Conservation (phyloP, 1,140 invertebrate species). For the Drosophila lacteicornis region DNA sequence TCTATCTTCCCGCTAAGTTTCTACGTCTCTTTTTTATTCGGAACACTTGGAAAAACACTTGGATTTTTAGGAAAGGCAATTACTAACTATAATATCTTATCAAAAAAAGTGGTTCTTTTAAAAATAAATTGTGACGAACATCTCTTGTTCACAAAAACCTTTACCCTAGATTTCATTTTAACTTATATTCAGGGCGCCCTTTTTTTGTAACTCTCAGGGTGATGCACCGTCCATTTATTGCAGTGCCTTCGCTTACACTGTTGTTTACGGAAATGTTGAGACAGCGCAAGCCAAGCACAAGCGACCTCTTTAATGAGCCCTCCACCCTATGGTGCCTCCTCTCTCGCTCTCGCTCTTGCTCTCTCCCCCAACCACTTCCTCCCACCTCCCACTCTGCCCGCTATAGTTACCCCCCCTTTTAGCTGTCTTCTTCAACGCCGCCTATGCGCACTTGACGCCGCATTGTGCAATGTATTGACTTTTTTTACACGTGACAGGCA, state of each 20-base stretch:
- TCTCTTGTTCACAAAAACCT: background rate
- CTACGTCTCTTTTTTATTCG: slow-evolving; percentile 3
- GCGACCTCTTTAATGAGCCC: slow-evolving; percentile 75
- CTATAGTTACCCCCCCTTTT: background rate
- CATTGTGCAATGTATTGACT: slow-evolving; percentile 82
- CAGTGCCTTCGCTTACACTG: slow-evolving; percentile 22
- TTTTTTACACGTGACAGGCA: slow-evolving; percentile 80
- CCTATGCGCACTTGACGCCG: slow-evolving; percentile 67
- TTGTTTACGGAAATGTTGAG: slow-evolving; percentile 77
- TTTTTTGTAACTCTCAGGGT: slow-evolving; percentile 2
- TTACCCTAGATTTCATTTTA: background rate
- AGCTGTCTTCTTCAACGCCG: slow-evolving; percentile 19
- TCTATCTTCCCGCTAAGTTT: slow-evolving; percentile 6
- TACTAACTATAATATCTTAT: too few species aligned
- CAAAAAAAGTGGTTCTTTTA: too few species aligned
- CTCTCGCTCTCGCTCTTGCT: background rate
- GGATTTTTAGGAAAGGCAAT: too few species aligned
- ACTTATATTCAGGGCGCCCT: slow-evolving; percentile 1
- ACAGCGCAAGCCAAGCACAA: slow-evolving; percentile 66
- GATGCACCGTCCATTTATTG: slow-evolving; percentile 10
- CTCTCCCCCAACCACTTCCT: background rate
- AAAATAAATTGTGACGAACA: too few species aligned
- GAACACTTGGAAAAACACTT: background rate
- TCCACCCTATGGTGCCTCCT: slow-evolving; percentile 27
- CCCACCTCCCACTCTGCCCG: slow-evolving; percentile 7